Evolutionary conservation across 2,113 vertebrate species (phyloP).

Genomic region (Pandion haliaetus): DNA sequence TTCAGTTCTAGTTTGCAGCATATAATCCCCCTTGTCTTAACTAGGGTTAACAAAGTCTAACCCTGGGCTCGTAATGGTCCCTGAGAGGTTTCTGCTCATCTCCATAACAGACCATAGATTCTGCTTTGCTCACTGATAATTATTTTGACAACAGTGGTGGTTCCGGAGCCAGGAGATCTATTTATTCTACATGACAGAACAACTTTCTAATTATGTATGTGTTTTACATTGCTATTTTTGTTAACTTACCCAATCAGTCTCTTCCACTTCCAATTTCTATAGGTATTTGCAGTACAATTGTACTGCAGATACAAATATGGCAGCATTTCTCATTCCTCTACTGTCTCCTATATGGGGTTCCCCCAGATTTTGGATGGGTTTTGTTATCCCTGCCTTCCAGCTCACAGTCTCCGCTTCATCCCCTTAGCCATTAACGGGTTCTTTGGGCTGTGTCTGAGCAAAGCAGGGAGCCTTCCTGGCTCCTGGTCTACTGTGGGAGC

Average conservation of each 20-base stretch:
- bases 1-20: slow-evolving; percentile 23
- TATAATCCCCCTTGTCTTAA: slow-evolving; percentile 9
- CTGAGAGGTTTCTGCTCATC: background rate
- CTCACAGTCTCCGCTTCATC: background rate
- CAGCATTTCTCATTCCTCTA: background rate
- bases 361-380: background rate
- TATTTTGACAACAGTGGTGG: background rate
- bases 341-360: background rate
- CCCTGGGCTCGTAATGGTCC: background rate
- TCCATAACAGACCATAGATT: background rate
- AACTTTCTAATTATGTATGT: background rate
- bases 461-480: background rate
- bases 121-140: background rate
- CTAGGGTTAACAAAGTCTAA: slow-evolving; percentile 19
- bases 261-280: background rate
- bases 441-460: background rate
- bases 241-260: background rate
- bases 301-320: background rate
- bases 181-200: background rate
- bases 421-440: too few relatives aligned
- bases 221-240: background rate
- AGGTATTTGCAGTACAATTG: background rate
- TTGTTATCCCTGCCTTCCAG: background rate
- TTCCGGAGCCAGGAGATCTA: background rate
- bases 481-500: background rate